A percentile compares a stretch with the other conserved stretches of the same genome.
Conservation (phyloP, 2,797 vertebrate species). For the Thunnus albacares region DNA sequence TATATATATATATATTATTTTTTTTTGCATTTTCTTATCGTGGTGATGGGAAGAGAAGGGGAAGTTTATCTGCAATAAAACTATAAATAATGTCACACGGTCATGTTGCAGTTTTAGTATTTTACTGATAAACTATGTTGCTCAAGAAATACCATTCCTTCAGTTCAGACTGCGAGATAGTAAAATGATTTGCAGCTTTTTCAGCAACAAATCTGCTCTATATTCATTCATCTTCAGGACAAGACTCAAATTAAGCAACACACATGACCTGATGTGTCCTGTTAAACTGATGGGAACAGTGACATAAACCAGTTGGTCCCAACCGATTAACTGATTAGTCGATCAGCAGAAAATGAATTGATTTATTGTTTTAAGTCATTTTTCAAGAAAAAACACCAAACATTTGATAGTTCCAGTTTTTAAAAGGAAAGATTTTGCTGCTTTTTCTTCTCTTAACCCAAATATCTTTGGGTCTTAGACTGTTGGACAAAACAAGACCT, state of each 20-base stretch:
- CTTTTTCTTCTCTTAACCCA: too few species aligned
- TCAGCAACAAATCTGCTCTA: conserved; percentile 8
- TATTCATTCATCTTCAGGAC: conserved; percentile 13
- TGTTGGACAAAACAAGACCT: too few species aligned
- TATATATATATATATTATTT: too few species aligned
- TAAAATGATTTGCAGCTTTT: conserved; percentile 22
- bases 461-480: too few species aligned
- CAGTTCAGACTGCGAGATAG: conserved; percentile 24
- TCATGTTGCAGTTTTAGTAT: conserved; percentile 18
- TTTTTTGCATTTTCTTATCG: neutral
- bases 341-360: too few species aligned
- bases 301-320: too few species aligned
- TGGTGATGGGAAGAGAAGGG: neutral
- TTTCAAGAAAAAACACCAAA: too few species aligned
- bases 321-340: too few species aligned
- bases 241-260: conserved; percentile 15
- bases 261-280: conserved; percentile 18
- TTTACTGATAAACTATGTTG: conserved; percentile 19
- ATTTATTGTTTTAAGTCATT: too few species aligned
- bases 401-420: too few species aligned
- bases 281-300: neutral
- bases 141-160: neutral
- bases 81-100: conserved; percentile 27
- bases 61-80: conserved; percentile 29
- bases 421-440: too few species aligned